Base-by-base conservation (phyloP, 2,113 vertebrate species). In the Pygoscelis adeliae region DNA sequence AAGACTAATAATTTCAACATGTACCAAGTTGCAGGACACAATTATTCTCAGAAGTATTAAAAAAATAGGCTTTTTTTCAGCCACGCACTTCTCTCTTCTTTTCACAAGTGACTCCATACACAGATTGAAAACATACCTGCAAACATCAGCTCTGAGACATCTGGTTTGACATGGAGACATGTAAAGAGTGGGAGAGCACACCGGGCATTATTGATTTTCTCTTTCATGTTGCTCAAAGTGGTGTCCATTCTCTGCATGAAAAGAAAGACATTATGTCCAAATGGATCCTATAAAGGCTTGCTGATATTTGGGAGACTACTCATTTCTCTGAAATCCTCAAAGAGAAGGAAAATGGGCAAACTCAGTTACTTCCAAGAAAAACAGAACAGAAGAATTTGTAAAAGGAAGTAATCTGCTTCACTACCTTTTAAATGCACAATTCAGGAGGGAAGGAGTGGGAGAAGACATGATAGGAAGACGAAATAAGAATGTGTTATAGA, bases 141-240 rank as follows among this genome's bases (percentile, higher is more conserved):
- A 98, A 99, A 99, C 99, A 99, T 99, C 67, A 99, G 99, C 97
- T 99, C 99, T 3, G 99, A 99, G 69, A 99, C 99, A 74, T 99
- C 99, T 5, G 99, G 99, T 89, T 99, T 99, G 92, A 99, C 99
- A 1, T 99, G 99, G 46, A 99, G 98, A 86, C 99, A 99, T 3
- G 99, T 99, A 87, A 99, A 99, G 49, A 99, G 99, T 10, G 99
- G 99, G 84, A 99, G 94, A 49, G 99, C 99, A 92, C 99, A 98
- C 70, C 99, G 99, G 0, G 98, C 99, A 13, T 99, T 97, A 56
- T 82, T 94, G 77, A 99, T 92, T 96, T 99, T 99, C 81, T 99
- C 98, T 59, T 99, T 99, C 98, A 99, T 97, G 42, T 98, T 95
- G 89, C 99, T 99, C 93, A 99, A 94, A 87, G 99, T 99, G 52